A percentile compares a stretch with the other conserved stretches of the same genome.
These are phyloP conservation scores for Micrasema minimum DNA, from an alignment of 1,140 invertebrate species.

Conservation along the genomic window DNA sequence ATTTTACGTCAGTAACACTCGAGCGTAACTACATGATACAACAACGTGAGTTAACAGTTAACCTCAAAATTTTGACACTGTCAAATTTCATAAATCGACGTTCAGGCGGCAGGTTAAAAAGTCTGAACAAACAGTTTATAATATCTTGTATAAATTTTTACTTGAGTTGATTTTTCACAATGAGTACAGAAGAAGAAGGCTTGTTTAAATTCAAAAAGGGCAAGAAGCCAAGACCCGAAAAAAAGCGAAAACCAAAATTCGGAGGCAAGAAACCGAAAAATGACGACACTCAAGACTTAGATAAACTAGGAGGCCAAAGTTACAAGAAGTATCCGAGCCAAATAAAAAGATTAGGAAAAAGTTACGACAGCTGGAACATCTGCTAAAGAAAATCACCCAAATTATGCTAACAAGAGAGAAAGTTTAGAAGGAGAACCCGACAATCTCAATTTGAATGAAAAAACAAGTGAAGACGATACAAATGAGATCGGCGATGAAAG, in stretches of 20 bases:
- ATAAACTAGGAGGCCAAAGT: conserved; percentile 28
- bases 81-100: neutral
- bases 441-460: neutral
- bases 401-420: conserved; percentile 37
- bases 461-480: conserved; percentile 39
- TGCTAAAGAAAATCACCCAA: conserved; percentile 44
- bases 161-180: neutral
- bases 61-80: conserved; percentile 11
- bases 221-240: conserved; percentile 1
- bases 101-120: too few relatives aligned
- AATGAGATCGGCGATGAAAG: conserved; percentile 21
- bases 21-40: too few relatives aligned
- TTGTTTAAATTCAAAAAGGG: conserved; percentile 26
- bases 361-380: conserved; percentile 49
- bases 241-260: too few relatives aligned
- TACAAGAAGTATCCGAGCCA: conserved; percentile 43
- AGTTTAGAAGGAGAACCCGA: conserved; percentile 32
- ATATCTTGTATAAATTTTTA: too few relatives aligned
- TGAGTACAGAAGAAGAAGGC: conserved; percentile 16
- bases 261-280: neutral
- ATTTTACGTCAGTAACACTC: neutral
- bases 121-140: too few relatives aligned
- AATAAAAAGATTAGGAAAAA: conserved; percentile 53
- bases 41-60: conserved; percentile 17
- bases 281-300: neutral